Evolutionary conservation across 2,888 invertebrate species (phyloP).

Genomic region (Machimus rusticus): DNA sequence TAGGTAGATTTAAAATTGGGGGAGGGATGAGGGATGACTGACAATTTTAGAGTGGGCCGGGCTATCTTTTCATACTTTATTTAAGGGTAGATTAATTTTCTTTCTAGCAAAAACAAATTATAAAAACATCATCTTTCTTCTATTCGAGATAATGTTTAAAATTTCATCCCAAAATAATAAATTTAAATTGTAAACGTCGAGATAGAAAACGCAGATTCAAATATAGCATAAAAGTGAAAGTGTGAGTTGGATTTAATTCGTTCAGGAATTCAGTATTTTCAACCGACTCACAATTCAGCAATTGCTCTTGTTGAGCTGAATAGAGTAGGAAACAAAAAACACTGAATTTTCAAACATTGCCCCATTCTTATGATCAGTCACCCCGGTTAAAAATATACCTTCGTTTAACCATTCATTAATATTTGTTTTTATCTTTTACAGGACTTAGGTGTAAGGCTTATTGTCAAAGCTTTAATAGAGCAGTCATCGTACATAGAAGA

Average conservation of each 20-base stretch:
- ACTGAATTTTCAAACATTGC: background rate
- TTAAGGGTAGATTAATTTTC: no score
- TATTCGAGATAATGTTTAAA: no score
- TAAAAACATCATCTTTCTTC: no score
- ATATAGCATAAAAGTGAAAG: no score
- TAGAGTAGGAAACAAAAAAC: background rate
- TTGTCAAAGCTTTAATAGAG: conserved; percentile 77
- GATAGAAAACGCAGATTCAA: no score
- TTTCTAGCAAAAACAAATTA: no score
- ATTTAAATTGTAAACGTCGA: no score
- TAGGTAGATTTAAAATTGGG: conserved; percentile 48
- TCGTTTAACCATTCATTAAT: background rate
- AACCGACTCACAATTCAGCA: background rate
- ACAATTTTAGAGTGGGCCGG: background rate
- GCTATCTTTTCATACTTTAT: no score
- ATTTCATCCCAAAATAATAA: no score
- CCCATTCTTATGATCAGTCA: background rate
- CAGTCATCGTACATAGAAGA: conserved; percentile 65
- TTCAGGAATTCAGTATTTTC: background rate
- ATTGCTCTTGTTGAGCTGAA: background rate
- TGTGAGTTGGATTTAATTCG: no score
- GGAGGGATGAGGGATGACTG: no score
- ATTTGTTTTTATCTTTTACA: conserved; percentile 49
- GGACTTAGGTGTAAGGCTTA: conserved; percentile 71
- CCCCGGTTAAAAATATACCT: background rate